Evolutionary conservation across 2,888 invertebrate species (phyloP).

Genomic region (Cordilura impudica): DNA sequence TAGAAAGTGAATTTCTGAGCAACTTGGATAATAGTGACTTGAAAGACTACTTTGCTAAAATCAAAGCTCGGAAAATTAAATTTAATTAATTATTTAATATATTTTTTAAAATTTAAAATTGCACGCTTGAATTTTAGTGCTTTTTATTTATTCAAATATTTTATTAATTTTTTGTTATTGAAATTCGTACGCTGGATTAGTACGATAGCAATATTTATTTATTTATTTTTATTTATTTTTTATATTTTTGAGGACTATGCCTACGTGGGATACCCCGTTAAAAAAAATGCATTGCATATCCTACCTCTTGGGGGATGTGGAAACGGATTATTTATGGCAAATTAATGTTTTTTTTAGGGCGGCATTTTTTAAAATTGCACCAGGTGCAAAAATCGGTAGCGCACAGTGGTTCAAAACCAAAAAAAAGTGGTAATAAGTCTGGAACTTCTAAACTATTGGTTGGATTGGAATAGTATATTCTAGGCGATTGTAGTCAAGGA

Average conservation of each 20-base stretch:
- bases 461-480: too few relatives aligned
- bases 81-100: constrained; percentile 8
- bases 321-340: constrained; percentile 7
- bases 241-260: constrained; percentile 5
- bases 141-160: constrained; percentile 10
- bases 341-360: constrained; percentile 3
- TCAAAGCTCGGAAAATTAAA: constrained; percentile 3
- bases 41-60: constrained; percentile 3
- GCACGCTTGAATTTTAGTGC: constrained; percentile 6
- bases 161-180: constrained; percentile 10
- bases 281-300: constrained; percentile 5
- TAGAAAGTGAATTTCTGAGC: constrained; percentile 6
- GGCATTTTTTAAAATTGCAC: constrained; percentile 2
- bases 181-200: constrained; percentile 10
- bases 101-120: constrained; percentile 10
- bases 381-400: constrained; percentile 9
- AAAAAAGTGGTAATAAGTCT: too few relatives aligned
- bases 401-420: too few relatives aligned
- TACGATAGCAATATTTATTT: constrained; percentile 7
- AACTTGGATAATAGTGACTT: constrained; percentile 15
- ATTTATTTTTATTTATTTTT: constrained; percentile 7
- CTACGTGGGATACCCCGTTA: constrained; percentile 7
- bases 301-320: constrained; percentile 5
- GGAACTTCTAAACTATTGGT: too few relatives aligned
- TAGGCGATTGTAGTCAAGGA: too few relatives aligned